Evolutionary conservation across 2,888 invertebrate genomes (phyloP).

Genomic region (Tholera decimalis): DNA sequence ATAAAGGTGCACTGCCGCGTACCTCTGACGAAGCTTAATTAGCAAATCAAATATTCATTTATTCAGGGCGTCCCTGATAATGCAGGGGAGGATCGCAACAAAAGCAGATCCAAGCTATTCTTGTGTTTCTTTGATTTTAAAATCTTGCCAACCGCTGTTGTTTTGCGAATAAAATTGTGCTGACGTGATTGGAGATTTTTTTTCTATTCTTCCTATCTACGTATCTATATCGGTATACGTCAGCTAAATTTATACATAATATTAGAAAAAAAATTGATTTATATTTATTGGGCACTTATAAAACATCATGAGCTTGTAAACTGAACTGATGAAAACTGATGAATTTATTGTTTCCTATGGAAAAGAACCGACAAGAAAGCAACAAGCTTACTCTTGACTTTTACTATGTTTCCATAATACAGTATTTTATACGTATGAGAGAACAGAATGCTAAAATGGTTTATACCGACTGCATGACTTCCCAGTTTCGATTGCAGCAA

Average conservation of each 20-base stretch:
- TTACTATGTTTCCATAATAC: too few species aligned
- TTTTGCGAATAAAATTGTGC: conserved; percentile 30
- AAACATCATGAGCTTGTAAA: too few species aligned
- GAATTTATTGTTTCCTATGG: too few species aligned
- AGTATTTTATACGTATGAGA: too few species aligned
- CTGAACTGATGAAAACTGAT: too few species aligned
- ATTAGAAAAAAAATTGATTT: background rate
- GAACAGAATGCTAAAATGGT: too few species aligned
- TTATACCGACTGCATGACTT: too few species aligned
- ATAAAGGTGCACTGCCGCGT: conserved; percentile 64
- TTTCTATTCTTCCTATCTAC: background rate
- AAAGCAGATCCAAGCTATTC: conserved; percentile 55
- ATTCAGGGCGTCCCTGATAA: conserved; percentile 79
- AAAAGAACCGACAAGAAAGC: too few species aligned
- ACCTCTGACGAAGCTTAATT: conserved; percentile 79
- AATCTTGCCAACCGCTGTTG: conserved; percentile 41
- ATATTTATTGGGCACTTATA: too few species aligned
- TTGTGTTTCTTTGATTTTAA: conserved; percentile 48
- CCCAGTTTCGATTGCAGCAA: too few species aligned
- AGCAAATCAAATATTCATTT: conserved; percentile 88
- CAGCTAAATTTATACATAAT: background rate
- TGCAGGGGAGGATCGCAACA: conserved; percentile 70
- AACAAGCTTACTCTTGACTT: too few species aligned
- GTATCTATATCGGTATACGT: background rate
- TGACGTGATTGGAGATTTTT: conserved; percentile 14